Evolutionary conservation across 2,113 vertebrate genomes (phyloP).

Genomic region (Apodemus sylvaticus): DNA sequence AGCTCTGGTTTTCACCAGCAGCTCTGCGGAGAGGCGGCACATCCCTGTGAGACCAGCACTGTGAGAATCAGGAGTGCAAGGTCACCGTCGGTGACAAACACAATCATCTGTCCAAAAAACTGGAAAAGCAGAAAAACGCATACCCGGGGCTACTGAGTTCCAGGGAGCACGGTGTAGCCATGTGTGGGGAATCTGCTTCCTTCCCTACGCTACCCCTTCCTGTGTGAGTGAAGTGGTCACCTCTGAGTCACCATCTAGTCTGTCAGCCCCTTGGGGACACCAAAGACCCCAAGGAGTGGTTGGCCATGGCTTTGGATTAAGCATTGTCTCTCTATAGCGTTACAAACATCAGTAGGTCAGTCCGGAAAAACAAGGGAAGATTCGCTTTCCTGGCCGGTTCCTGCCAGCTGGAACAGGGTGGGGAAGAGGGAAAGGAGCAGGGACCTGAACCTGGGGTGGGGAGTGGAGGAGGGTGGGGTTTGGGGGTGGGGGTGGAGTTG

Average conservation of each 20-base stretch:
- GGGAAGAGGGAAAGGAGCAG: background rate
- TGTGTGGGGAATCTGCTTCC: background rate
- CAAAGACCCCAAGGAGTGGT: no score
- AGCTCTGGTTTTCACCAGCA: background rate
- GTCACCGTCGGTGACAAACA: background rate
- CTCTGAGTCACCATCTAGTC: background rate
- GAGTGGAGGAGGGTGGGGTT: no score
- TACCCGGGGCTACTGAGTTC: background rate
- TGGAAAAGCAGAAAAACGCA: background rate
- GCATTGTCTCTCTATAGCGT: background rate
- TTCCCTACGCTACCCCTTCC: background rate
- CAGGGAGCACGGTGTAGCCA: rapidly evolving
- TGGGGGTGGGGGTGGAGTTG: no score
- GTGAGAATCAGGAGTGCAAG: background rate
- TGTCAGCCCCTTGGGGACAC: background rate
- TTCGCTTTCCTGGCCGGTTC: background rate
- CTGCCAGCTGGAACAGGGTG: background rate
- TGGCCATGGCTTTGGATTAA: background rate
- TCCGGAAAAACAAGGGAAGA: background rate
- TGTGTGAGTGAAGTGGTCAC: background rate
- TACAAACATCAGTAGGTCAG: background rate
- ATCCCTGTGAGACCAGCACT: background rate
- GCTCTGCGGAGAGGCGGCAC: no score
- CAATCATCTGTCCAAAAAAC: background rate
- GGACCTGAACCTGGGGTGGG: background rate